These are phyloP conservation scores for Cerceris ruficornis DNA, from an alignment of 2,888 invertebrate species.

Conservation along the genomic window DNA sequence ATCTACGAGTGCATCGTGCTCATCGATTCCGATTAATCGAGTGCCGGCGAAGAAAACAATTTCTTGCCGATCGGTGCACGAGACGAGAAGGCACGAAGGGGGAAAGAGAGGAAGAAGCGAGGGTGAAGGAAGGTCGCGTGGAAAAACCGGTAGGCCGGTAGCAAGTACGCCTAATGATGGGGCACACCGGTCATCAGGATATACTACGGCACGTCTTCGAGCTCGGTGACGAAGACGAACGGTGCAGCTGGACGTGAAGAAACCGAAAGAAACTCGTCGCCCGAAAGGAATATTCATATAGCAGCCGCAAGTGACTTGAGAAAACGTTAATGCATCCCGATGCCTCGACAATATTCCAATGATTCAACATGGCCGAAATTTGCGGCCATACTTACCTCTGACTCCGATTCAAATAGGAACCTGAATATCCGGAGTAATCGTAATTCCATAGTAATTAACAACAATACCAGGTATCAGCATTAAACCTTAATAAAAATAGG, in stretches of 20 bases:
- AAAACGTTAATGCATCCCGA: conserved; percentile 48
- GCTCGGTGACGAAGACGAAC: conserved; percentile 68
- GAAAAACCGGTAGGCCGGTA: conserved; percentile 66
- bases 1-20: too few relatives aligned
- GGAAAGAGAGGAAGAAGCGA: conserved; percentile 12
- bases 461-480: too few relatives aligned
- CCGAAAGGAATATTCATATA: conserved; percentile 64
- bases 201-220: conserved; percentile 52
- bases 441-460: too few relatives aligned
- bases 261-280: conserved; percentile 52
- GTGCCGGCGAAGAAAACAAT: conserved; percentile 19
- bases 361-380: conserved; percentile 10
- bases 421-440: too few relatives aligned
- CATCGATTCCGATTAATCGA: neutral
- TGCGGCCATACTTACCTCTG: neutral
- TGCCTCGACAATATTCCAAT: conserved; percentile 8
- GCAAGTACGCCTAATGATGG: conserved; percentile 64
- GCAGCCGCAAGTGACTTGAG: conserved; percentile 27
- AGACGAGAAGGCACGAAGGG: conserved; percentile 18
- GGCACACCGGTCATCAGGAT: conserved; percentile 55
- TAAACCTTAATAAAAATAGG: too few relatives aligned
- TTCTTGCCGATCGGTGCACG: conserved; percentile 25
- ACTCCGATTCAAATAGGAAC: too few relatives aligned
- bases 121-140: conserved; percentile 43
- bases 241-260: conserved; percentile 42